Evolutionary conservation across 2,113 vertebrate genomes (phyloP).

Genomic region (Helogale parvula): DNA sequence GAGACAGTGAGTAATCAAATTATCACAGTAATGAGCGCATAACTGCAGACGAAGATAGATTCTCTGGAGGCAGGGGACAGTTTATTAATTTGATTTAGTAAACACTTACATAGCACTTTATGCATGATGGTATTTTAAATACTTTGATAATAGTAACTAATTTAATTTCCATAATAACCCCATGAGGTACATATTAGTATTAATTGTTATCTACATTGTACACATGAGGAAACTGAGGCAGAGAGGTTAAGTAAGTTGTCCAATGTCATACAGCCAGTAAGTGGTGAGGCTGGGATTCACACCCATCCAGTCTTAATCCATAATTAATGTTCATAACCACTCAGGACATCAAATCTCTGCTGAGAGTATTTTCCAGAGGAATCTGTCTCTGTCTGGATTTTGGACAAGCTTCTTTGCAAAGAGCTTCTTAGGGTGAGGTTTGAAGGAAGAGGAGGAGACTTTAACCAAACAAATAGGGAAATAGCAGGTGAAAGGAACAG

Average conservation of each 20-base stretch:
- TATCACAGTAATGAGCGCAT: neutral
- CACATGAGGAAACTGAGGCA: neutral
- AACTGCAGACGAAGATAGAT: conserved; percentile 4
- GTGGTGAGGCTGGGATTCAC: neutral
- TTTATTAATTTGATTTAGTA: conserved; percentile 59
- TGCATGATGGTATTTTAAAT: neutral
- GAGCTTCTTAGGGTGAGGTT: neutral
- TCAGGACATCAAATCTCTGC: neutral
- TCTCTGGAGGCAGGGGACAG: conserved; percentile 13
- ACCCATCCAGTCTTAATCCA: neutral
- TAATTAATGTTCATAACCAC: neutral
- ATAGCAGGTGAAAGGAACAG: neutral
- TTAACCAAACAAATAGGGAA: neutral
- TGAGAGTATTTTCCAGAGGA: neutral
- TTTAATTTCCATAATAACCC: neutral
- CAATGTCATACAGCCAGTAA: neutral
- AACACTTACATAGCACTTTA: neutral
- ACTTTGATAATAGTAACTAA: neutral
- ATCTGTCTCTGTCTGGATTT: neutral
- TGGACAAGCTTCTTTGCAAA: neutral
- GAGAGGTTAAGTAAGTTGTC: neutral
- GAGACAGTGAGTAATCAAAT: conserved; percentile 48
- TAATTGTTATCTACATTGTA: neutral
- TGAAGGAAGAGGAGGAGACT: neutral
- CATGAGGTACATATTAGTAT: neutral